Evolutionary conservation across 1,140 invertebrate species (phyloP).

Genomic region (Drosophila suzukii): DNA sequence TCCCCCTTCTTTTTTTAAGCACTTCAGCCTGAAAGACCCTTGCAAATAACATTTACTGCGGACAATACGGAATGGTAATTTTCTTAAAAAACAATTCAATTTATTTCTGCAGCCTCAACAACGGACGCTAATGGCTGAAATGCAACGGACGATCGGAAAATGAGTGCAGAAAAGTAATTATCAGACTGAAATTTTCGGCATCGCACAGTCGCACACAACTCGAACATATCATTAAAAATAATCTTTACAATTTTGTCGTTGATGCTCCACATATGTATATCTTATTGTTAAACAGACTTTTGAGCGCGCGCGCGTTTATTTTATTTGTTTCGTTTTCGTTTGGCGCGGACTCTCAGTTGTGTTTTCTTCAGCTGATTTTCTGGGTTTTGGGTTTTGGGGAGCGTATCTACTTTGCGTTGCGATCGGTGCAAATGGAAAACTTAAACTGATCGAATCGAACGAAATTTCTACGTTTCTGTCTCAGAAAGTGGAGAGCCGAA

Average conservation of each 20-base stretch:
- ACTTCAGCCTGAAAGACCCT: not conserved
- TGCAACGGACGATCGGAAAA: conserved; percentile 19
- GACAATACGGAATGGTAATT: conserved; percentile 4
- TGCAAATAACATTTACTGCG: not conserved
- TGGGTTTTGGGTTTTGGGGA: conserved; percentile 18
- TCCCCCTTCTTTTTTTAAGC: not conserved
- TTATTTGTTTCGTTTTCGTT: conserved; percentile 61
- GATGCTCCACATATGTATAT: conserved; percentile 38
- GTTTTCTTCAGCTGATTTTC: conserved; percentile 8
- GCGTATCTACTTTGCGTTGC: conserved; percentile 65
- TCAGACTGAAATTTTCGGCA: conserved; percentile 16
- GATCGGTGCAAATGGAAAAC: conserved; percentile 82
- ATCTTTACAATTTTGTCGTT: conserved; percentile 38
- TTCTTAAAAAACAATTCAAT: conserved; percentile 18
- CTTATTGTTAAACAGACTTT: conserved; percentile 40
- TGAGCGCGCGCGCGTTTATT: conserved; percentile 46
- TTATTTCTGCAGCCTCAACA: conserved; percentile 9
- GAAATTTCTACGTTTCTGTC: conserved; percentile 72
- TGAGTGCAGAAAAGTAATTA: conserved; percentile 35
- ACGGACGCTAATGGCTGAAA: conserved; percentile 20
- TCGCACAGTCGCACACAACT: conserved; percentile 21
- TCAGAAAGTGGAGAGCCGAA: conserved; percentile 58
- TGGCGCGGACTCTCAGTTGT: conserved; percentile 37
- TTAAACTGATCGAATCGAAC: conserved; percentile 77
- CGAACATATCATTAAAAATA: conserved; percentile 26